Percentiles rank a stretch among this genome's conserved stretches.
Evolutionary conservation across 2,113 vertebrate species (phyloP).

Genomic region (Salminus brasiliensis): DNA sequence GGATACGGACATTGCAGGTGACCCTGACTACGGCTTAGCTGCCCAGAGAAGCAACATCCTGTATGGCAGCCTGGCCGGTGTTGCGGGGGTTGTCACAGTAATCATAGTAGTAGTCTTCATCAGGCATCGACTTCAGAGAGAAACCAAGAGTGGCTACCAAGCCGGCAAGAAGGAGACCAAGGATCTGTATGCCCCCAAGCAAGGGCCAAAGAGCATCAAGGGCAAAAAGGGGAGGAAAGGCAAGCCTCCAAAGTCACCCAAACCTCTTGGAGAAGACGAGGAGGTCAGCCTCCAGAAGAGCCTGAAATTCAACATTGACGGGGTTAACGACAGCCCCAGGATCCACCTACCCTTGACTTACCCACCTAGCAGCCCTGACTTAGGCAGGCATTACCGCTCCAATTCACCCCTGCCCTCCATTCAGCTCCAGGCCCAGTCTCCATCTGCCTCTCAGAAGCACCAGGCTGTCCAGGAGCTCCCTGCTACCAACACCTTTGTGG

Average conservation of each 20-base stretch:
- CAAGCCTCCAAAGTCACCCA: slow-evolving; percentile 88
- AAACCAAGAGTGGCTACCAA: slow-evolving; percentile 97
- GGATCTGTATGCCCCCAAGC: slow-evolving; percentile 95
- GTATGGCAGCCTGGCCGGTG: slow-evolving; percentile 93
- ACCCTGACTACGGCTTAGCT: slow-evolving; percentile 90
- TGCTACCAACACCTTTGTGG: slow-evolving; percentile 96
- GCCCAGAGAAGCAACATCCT: slow-evolving; percentile 95
- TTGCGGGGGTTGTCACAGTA: slow-evolving; percentile 90
- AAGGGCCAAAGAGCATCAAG: slow-evolving; percentile 87
- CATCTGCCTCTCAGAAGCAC: slow-evolving; percentile 97
- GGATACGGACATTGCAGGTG: slow-evolving; percentile 95
- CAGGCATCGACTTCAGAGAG: slow-evolving; percentile 91
- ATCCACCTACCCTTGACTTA: slow-evolving; percentile 98
- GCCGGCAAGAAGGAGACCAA: slow-evolving; percentile 98
- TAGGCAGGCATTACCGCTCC: slow-evolving; percentile 97
- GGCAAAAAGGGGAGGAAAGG: slow-evolving; percentile 92
- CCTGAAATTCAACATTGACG: slow-evolving; percentile 94
- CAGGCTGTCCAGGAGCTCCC: slow-evolving; percentile 98
- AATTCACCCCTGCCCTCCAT: slow-evolving; percentile 98
- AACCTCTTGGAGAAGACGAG: slow-evolving; percentile 86
- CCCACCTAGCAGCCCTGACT: slow-evolving; percentile 93
- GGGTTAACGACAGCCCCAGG: slow-evolving; percentile 92
- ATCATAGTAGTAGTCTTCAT: slow-evolving; percentile 91
- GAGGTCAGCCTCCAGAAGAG: slow-evolving; percentile 94
- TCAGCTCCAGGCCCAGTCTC: slow-evolving; percentile 96